Base-by-base conservation (phyloP, 2,113 vertebrate species). In the Phoxinus phoxinus region DNA sequence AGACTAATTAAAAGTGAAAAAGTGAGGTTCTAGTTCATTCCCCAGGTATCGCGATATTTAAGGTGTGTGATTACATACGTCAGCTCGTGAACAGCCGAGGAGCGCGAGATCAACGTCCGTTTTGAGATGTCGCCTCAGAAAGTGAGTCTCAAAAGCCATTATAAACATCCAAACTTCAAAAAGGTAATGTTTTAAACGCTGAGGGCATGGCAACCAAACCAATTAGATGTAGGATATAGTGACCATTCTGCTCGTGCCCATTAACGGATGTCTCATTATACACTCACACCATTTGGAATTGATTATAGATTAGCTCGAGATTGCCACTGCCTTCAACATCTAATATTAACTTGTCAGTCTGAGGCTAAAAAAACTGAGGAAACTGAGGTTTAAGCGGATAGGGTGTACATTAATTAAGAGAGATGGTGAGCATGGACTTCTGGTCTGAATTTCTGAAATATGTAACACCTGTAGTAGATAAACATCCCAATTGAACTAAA, bases 181-280 rank as follows among this genome's bases (percentile, higher is more conserved):
- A 80, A 53, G 32, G n/a, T 30, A 3, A 65, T 32, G 41, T 81
- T 81, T 81, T 81, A 69, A 69, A 81, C 2, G 6, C 25, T n/a
- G 58, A 80, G 58, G 19, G 53, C 21, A 25, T 15, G 59, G 37
- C 37, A 65, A 65, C 15, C 19, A 30, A 27, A 51, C 44, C 79
- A 81, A 35, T 69, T 35, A 35, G 59, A 69, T 81, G 15, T 69
- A 6, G 61, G 61, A n/a, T 69, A 32, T 13, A 51, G 25, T 81
- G 44, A 32, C 61, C 21, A 58, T 78, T 85, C 32, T 53, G 8
- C 46, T 73, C 21, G 53, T 65, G 37, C 76, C 46, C 51, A 41
- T 79, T 79, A 59, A 32, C 53, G 51, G 10, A 32, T 79, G 76
- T 79, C 12, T 81, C 25, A 81, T 86, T 73, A 86, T 72, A 81